Evolutionary conservation across 2,888 invertebrate species (phyloP).

Genomic region (Nesidiocoris tenuis): DNA sequence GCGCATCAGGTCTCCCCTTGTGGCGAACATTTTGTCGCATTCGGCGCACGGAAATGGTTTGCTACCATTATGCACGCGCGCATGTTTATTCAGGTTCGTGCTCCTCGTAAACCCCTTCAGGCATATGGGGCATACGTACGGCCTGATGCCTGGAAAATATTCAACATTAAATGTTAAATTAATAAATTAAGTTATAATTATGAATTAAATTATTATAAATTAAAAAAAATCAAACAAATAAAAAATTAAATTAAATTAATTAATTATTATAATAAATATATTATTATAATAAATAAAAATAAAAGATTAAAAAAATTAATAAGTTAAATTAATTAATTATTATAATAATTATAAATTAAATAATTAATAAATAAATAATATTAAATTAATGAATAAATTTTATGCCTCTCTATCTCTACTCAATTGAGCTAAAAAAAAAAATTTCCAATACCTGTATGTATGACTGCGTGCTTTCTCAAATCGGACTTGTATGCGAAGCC

Average conservation of each 20-base stretch:
- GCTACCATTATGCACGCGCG: conserved; percentile 50
- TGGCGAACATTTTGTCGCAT: conserved; percentile 72
- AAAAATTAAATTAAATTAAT: neutral
- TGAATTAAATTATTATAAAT: neutral
- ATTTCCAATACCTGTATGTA: conserved; percentile 58
- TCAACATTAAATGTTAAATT: neutral
- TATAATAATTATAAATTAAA: no score
- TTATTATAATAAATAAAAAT: no score
- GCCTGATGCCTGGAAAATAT: conserved; percentile 63
- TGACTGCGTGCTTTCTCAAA: conserved; percentile 54
- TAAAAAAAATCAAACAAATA: neutral
- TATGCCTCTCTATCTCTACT: no score
- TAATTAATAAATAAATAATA: no score
- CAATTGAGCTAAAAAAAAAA: no score
- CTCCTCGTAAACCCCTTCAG: conserved; percentile 72
- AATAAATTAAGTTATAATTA: neutral
- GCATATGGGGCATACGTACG: conserved; percentile 71
- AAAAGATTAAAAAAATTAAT: no score
- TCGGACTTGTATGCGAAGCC: conserved; percentile 61
- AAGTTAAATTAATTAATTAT: no score
- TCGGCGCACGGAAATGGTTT: conserved; percentile 59
- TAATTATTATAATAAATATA: neutral
- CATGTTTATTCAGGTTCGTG: conserved; percentile 51
- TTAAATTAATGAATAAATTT: no score
- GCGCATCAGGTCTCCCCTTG: conserved; percentile 65